A percentile compares a stretch with the other conserved stretches of the same genome.
phyloP scores from a whole-genome alignment of 2,888 invertebrate species.

The Malthinus flaveolus region DNA sequence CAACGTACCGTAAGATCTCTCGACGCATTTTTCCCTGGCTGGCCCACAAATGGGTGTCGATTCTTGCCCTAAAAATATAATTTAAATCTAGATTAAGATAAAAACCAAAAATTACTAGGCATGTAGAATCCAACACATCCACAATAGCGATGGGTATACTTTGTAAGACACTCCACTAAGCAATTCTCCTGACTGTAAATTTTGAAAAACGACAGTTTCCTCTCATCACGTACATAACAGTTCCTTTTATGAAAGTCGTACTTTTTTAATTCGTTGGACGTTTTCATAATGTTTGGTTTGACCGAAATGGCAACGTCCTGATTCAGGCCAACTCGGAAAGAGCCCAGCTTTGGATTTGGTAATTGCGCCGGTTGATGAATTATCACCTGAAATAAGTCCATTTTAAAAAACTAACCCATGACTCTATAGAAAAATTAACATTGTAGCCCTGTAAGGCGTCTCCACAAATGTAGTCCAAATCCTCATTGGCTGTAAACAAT shows the following conservation, averaged over 20 bases:
- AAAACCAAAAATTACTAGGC: conserved; percentile 57
- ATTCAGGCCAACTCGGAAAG: conserved; percentile 69
- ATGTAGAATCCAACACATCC: conserved; percentile 73
- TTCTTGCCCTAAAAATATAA: conserved; percentile 1
- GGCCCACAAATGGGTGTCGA: conserved; percentile 7
- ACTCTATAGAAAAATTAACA: not conserved
- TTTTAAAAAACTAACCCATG: not conserved
- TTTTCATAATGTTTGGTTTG: conserved; percentile 77
- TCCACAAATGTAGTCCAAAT: conserved; percentile 64
- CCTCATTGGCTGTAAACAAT: conserved; percentile 36
- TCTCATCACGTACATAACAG: conserved; percentile 70
- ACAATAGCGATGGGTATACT: conserved; percentile 65
- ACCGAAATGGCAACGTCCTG: conserved; percentile 73
- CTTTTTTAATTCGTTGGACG: conserved; percentile 65
- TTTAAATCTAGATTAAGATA: conserved; percentile 6
- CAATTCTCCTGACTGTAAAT: conserved; percentile 75
- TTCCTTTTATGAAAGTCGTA: conserved; percentile 68
- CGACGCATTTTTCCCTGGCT: not conserved
- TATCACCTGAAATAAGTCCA: conserved; percentile 57
- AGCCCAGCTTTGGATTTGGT: conserved; percentile 69
- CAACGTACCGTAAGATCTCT: not conserved
- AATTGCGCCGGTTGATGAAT: conserved; percentile 72
- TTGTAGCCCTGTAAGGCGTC: conserved; percentile 23
- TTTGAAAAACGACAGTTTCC: conserved; percentile 66
- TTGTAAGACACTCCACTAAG: conserved; percentile 71